Conservation (phyloP, 2,888 invertebrate species). For the Tetramorium bicarinatum region DNA sequence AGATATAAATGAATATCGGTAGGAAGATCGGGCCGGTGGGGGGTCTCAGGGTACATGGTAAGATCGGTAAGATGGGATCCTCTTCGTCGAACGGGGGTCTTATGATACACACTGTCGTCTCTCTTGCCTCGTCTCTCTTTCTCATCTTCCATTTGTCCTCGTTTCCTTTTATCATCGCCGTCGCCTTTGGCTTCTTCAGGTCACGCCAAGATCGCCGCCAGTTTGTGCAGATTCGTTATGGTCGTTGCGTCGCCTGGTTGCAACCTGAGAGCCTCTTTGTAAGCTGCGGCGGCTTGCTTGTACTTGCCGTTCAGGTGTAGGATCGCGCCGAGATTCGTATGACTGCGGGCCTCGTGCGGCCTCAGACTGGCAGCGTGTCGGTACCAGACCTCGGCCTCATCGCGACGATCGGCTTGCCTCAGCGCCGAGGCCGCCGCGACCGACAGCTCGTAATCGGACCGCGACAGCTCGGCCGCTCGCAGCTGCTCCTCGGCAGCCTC, state of each 20-base stretch:
- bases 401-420: constrained; percentile 93
- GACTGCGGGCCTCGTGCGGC: constrained; percentile 94
- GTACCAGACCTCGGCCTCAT: constrained; percentile 96
- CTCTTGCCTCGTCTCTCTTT: constrained; percentile 11
- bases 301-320: constrained; percentile 97
- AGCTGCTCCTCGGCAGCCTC: constrained; percentile 95
- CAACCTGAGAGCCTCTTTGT: constrained; percentile 94
- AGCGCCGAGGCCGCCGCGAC: constrained; percentile 96
- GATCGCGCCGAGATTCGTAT: constrained; percentile 98
- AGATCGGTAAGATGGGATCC: constrained; percentile 64
- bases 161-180: background rate
- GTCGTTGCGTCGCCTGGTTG: constrained; percentile 96
- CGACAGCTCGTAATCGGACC: constrained; percentile 93
- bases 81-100: constrained; percentile 50
- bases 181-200: constrained; percentile 68
- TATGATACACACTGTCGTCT: constrained; percentile 62
- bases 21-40: constrained; percentile 74
- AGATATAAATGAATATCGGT: constrained; percentile 81
- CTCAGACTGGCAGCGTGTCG: constrained; percentile 89
- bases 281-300: constrained; percentile 94
- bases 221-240: constrained; percentile 94
- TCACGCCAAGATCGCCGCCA: constrained; percentile 88
- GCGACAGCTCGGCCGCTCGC: constrained; percentile 92
- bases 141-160: constrained; percentile 23
- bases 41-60: constrained; percentile 67